These are phyloP conservation scores for Hydractinia echinata DNA, from an alignment of 30 jellyfish, hydroid and myxozoan genomes.

Conservation along the genomic window DNA sequence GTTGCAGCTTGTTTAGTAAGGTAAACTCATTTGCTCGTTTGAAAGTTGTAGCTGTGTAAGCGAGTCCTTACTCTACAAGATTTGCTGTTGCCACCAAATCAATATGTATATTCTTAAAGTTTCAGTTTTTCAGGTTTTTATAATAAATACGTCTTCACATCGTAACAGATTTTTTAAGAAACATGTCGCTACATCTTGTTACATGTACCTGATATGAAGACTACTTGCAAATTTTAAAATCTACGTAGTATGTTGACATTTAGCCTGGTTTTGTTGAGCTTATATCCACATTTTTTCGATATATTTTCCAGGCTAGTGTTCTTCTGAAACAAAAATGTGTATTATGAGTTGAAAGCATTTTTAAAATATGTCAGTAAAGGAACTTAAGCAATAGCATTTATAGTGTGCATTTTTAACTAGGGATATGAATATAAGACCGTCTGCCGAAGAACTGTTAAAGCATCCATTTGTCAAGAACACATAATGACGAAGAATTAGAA, in stretches of 20 bases:
- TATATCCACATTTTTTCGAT: no score
- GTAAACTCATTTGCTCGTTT: constrained; percentile 17
- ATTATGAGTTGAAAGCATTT: background rate
- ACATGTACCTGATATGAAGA: no score
- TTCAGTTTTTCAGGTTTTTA: background rate
- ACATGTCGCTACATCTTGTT: no score
- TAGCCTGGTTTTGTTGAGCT: no score
- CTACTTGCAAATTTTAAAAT: no score
- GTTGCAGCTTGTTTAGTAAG: constrained; percentile 59
- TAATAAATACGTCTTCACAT: no score
- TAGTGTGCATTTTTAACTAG: constrained; percentile 10
- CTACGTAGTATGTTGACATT: no score
- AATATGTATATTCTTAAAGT: background rate
- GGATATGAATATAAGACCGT: constrained; percentile 32
- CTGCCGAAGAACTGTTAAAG: constrained; percentile 26
- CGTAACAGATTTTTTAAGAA: no score
- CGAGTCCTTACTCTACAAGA: background rate
- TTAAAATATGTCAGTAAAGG: background rate
- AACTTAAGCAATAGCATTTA: background rate
- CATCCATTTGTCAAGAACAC: constrained; percentile 6
- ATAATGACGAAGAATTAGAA: no score
- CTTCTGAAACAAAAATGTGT: background rate
- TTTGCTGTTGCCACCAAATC: background rate
- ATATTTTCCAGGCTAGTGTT: background rate
- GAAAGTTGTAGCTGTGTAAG: background rate